Base-by-base conservation (phyloP, 2,797 vertebrate species). In the Sebastes diploproa region DNA sequence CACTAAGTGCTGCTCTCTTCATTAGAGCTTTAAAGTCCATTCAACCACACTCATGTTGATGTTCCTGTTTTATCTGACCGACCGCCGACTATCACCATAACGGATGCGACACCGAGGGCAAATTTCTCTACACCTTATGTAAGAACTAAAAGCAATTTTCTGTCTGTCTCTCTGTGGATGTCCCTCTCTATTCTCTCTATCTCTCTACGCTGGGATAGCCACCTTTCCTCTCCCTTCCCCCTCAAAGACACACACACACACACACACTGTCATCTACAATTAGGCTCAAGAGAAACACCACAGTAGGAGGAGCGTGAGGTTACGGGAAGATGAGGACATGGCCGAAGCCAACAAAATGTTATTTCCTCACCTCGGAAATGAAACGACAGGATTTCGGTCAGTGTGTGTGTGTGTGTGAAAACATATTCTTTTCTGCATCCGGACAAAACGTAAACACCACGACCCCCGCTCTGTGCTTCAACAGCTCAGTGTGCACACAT, bases 251-350 rank as follows among this genome's bases (percentile, higher is more conserved):
- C 78, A 82, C 85, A 87, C 85, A 76, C 81, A 85, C 89, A 91
- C 84, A 85, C 90, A 92, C 88, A 87, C 34, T 92, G 93, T 93
- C 93, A 93, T 89, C 82, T 92, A 85, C 87, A 89, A 94, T 94
- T 95, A 94, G 81, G 83, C 89, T 94, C 92, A 93, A 92, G 85
- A 85, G 85, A 88, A 89, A 89, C 86, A 91, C 84, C 88, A 86
- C 81, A 86, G 87, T 78, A 92, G 88, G 90, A 94, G 90, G 86
- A 91, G 91, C 72, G 52, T 77, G 82, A 89, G 83, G 78, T 88
- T 90, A 85, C 74, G 71, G 86, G 86, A 90, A 83, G 79, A 88
- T 87, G 84, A 89, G 71, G 78, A 88, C 74, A 80, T 68, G 78
- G 81, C 73, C 81, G 66, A 63, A 12, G 70, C 77, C 70, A 81